Percentiles rank a stretch among this genome's conserved stretches.
phyloP scores from a whole-genome alignment of 2,113 vertebrate genomes.

The Cyanocitta stelleri region DNA sequence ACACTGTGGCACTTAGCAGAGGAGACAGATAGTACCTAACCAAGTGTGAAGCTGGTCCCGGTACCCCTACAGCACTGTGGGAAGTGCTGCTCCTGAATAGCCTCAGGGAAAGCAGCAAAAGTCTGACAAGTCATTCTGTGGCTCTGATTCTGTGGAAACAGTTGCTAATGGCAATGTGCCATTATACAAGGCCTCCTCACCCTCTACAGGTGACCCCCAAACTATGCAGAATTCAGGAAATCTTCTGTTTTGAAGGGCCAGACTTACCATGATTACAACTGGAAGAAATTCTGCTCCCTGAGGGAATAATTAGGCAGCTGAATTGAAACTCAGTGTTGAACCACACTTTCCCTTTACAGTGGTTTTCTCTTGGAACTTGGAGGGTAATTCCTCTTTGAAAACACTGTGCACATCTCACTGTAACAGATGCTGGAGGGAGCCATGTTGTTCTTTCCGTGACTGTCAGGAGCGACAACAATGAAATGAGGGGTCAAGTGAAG shows the following conservation, averaged over 20 bases:
- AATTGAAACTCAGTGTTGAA: not conserved
- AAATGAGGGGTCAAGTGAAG: not conserved
- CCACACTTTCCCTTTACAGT: not conserved
- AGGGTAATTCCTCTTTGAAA: not conserved
- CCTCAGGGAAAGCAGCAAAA: not conserved
- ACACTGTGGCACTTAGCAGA: not conserved
- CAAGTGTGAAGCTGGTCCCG: not conserved
- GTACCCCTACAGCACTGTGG: accelerated
- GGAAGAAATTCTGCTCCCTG: constrained; percentile 14
- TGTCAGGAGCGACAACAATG: not conserved
- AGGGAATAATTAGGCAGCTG: constrained; percentile 23
- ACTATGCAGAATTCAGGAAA: not conserved
- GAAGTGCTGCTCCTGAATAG: not conserved
- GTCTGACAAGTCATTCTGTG: not conserved
- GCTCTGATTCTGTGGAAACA: not conserved
- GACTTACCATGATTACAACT: not conserved
- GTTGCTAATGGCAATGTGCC: not conserved
- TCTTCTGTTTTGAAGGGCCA: not conserved
- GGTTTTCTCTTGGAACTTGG: not conserved
- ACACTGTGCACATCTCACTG: not conserved
- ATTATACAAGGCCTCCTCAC: not conserved
- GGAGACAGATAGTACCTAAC: not conserved
- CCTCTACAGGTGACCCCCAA: not conserved
- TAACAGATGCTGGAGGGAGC: not conserved
- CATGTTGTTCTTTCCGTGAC: not conserved